These are phyloP conservation scores for Beris chalybata DNA, from an alignment of 2,888 invertebrate species.

Conservation along the genomic window DNA sequence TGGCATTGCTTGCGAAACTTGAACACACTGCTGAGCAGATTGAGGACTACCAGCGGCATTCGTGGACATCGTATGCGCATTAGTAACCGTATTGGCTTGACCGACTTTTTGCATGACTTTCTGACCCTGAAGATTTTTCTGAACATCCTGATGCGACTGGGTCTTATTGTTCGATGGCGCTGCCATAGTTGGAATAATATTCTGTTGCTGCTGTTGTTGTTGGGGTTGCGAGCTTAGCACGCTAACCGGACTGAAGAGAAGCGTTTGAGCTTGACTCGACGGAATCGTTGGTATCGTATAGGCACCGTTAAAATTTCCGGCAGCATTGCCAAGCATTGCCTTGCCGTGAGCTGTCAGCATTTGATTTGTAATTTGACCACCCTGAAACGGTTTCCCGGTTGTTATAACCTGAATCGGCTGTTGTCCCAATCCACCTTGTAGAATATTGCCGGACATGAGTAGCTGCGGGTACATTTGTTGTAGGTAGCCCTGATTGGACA, in stretches of 20 bases:
- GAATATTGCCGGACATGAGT: slow-evolving; percentile 78
- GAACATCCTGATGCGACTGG: slow-evolving; percentile 46
- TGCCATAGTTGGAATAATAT: slow-evolving; percentile 52
- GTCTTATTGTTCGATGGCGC: slow-evolving; percentile 46
- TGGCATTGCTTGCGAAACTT: slow-evolving; percentile 72
- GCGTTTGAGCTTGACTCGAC: slow-evolving; percentile 75
- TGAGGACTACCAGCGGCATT: slow-evolving; percentile 54
- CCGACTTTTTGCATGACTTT: slow-evolving; percentile 62
- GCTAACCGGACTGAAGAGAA: slow-evolving; percentile 69
- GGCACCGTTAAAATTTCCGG: slow-evolving; percentile 57
- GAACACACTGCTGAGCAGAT: slow-evolving; percentile 70
- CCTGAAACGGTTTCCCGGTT: slow-evolving; percentile 81
- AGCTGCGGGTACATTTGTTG: slow-evolving; percentile 82
- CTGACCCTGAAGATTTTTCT: slow-evolving; percentile 55
- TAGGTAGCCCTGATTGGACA: slow-evolving; percentile 73
- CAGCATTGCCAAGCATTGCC: slow-evolving; percentile 62
- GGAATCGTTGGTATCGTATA: slow-evolving; percentile 79
- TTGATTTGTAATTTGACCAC: slow-evolving; percentile 74
- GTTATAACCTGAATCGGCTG: slow-evolving; percentile 71
- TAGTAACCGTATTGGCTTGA: slow-evolving; percentile 51
- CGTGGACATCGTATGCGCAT: slow-evolving; percentile 49
- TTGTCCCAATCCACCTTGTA: slow-evolving; percentile 59
- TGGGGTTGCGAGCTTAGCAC: slow-evolving; percentile 53
- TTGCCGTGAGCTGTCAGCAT: slow-evolving; percentile 78
- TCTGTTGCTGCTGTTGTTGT: slow-evolving; percentile 56